These are phyloP conservation scores for Drosophila nr. perissopoda DNA, from an alignment of 2,888 invertebrate species.

Conservation along the genomic window DNA sequence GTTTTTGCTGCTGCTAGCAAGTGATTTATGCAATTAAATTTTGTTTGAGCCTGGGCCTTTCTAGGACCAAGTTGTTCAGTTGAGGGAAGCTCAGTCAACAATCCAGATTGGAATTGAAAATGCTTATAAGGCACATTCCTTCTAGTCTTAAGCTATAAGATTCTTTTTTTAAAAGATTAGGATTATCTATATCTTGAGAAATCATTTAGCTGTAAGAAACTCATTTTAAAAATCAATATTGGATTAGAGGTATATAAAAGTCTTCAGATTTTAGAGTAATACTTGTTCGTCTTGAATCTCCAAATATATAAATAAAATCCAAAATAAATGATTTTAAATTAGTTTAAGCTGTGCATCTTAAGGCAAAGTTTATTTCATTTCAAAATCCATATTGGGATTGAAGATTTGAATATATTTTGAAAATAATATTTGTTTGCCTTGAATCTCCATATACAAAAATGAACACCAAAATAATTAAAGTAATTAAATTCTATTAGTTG, in stretches of 20 bases:
- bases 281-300: not conserved
- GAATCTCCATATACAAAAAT: not conserved
- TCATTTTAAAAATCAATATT: not conserved
- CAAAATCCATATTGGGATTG: not conserved
- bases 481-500: not conserved
- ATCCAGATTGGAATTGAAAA: not conserved
- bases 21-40: constrained; percentile 45
- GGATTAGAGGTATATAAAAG: not conserved
- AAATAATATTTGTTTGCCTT: not conserved
- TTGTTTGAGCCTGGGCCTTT: not conserved
- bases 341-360: not conserved
- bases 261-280: no score
- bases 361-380: not conserved
- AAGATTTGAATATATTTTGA: not conserved
- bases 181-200: no score
- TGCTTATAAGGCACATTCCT: not conserved
- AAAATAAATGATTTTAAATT: not conserved
- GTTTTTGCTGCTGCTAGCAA: constrained; percentile 24
- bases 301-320: not conserved
- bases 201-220: not conserved
- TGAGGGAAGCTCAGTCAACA: not conserved
- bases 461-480: not conserved
- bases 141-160: not conserved
- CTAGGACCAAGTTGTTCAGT: not conserved
- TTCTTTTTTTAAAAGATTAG: not conserved